Evolutionary conservation across 2,113 vertebrate species (phyloP).

Genomic region (Scytalopus superciliaris): DNA sequence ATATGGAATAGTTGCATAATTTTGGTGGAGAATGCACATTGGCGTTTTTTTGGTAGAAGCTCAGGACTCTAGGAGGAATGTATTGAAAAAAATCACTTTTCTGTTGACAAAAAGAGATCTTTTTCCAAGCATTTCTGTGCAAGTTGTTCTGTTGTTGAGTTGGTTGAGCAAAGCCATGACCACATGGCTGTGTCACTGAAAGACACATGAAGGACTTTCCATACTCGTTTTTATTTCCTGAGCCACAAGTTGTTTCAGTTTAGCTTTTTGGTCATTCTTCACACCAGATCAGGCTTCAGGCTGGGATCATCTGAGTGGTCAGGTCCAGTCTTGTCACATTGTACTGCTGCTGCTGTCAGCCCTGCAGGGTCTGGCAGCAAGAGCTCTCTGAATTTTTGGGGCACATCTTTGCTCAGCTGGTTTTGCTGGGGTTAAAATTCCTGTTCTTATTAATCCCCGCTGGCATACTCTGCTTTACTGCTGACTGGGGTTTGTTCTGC

Average conservation of each 20-base stretch:
- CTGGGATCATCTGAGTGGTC: not conserved
- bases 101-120: not conserved
- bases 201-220: not conserved
- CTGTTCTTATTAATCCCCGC: not conserved
- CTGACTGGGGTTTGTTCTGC: not conserved
- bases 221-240: not conserved
- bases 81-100: not conserved
- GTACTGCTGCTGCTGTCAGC: not conserved
- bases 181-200: not conserved
- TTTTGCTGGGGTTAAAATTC: conserved; percentile 31
- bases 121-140: not conserved
- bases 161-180: not conserved
- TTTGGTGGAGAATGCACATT: not conserved
- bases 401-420: conserved; percentile 30
- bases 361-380: not conserved
- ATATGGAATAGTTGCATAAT: not conserved
- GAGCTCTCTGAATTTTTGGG: not conserved
- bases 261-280: not conserved
- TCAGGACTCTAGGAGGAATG: not conserved
- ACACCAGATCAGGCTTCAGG: not conserved
- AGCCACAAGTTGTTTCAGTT: not conserved
- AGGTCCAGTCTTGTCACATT: not conserved
- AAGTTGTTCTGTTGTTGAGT: not conserved
- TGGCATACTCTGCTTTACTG: not conserved
- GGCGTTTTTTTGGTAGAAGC: not conserved